Evolutionary conservation across 2,797 vertebrate genomes (phyloP).

Genomic region (Menidia menidia): DNA sequence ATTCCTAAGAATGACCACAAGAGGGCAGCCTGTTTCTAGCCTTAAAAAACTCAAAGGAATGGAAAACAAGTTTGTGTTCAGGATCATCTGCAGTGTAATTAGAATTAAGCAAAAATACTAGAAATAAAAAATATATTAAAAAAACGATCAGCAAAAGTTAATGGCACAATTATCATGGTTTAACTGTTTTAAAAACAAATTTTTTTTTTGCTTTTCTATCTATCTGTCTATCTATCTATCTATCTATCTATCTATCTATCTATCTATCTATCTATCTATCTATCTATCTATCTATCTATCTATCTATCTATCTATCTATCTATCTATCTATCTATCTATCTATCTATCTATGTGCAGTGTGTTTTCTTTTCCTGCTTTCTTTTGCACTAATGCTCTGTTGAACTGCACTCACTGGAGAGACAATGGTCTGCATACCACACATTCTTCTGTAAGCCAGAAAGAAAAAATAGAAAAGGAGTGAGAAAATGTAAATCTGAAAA

Average conservation of each 20-base stretch:
- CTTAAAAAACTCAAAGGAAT: neutral
- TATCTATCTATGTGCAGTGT: too few relatives aligned
- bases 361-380: neutral
- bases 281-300: too few relatives aligned
- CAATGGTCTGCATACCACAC: conserved; percentile 37
- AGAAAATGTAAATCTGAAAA: neutral
- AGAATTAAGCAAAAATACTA: neutral
- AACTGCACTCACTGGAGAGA: conserved; percentile 2
- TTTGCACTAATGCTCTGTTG: neutral
- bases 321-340: too few relatives aligned
- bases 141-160: neutral
- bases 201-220: too few relatives aligned
- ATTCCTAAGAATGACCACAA: neutral
- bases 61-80: neutral
- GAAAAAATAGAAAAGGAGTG: neutral
- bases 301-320: too few relatives aligned
- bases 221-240: too few relatives aligned
- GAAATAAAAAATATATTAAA: too few relatives aligned
- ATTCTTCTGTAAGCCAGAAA: conserved; percentile 18
- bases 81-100: neutral
- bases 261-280: too few relatives aligned
- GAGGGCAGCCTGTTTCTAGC: conserved; percentile 14
- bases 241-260: too few relatives aligned
- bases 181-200: too few relatives aligned
- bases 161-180: neutral